Conservation (phyloP, 2,888 invertebrate genomes). For the Sicus ferrugineus region DNA sequence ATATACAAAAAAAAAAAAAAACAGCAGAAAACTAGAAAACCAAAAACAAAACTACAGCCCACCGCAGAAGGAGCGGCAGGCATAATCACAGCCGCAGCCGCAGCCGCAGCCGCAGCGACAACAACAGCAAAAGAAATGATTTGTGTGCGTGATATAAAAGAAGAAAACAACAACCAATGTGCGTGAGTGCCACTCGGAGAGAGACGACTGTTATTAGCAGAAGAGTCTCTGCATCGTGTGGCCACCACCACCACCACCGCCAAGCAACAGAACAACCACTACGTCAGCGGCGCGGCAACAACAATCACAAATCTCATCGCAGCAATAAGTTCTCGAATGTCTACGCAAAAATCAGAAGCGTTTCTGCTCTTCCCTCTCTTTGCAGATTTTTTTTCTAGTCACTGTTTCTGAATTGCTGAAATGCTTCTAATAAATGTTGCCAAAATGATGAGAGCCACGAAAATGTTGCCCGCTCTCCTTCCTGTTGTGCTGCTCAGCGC, state of each 20-base stretch:
- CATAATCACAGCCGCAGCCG: background rate
- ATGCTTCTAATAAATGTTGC: no score
- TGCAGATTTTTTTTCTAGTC: no score
- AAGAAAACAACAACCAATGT: background rate
- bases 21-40: background rate
- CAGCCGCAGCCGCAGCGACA: background rate
- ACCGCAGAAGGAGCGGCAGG: background rate
- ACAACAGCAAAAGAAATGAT: constrained; percentile 7
- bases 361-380: no score
- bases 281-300: no score
- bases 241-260: background rate
- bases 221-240: no score
- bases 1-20: constrained; percentile 1
- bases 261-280: background rate
- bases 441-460: no score
- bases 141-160: constrained; percentile 1
- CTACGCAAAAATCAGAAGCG: no score
- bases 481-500: no score
- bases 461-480: no score
- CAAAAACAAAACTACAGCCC: background rate
- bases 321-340: no score
- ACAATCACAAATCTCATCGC: background rate
- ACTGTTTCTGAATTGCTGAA: no score
- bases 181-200: constrained; percentile 19
- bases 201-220: background rate